phyloP scores from a whole-genome alignment of 2,888 invertebrate species.

The Drosophila cracens region DNA sequence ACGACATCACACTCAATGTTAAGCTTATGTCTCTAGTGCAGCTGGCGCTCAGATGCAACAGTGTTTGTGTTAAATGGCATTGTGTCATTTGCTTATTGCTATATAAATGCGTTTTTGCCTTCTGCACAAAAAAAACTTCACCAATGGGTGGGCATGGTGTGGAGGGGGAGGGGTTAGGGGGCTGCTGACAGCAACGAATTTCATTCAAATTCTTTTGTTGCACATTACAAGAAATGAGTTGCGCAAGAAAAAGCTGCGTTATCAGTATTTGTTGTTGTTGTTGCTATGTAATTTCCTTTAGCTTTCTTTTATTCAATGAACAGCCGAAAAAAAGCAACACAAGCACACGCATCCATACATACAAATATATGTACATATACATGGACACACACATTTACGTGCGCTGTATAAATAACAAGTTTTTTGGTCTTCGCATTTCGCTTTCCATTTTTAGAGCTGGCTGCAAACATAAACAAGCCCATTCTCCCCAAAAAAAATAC shows the following conservation, averaged over 20 bases:
- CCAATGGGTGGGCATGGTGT: background rate
- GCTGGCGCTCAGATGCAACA: background rate
- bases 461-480: slow-evolving; percentile 76
- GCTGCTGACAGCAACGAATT: slow-evolving; percentile 9
- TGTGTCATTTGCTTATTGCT: background rate
- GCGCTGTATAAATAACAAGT: slow-evolving; percentile 75
- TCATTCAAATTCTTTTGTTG: slow-evolving; percentile 27
- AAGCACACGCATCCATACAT: slow-evolving; percentile 6
- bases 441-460: slow-evolving; percentile 49
- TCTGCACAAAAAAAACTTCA: background rate
- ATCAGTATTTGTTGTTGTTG: slow-evolving; percentile 45
- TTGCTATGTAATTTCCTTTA: slow-evolving; percentile 56
- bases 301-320: slow-evolving; percentile 63
- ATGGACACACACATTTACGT: slow-evolving; percentile 52
- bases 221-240: slow-evolving; percentile 30
- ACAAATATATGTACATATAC: slow-evolving; percentile 16
- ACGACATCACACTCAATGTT: background rate
- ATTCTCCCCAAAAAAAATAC: slow-evolving; percentile 53
- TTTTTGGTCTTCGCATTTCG: slow-evolving; percentile 58
- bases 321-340: slow-evolving; percentile 24
- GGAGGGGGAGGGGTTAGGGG: background rate
- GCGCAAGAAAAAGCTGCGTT: slow-evolving; percentile 35
- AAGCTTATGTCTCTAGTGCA: background rate
- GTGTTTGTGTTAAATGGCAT: background rate
- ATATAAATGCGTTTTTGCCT: background rate